phyloP scores from a whole-genome alignment of 2,113 vertebrate genomes.

The Bagarius yarrelli region DNA sequence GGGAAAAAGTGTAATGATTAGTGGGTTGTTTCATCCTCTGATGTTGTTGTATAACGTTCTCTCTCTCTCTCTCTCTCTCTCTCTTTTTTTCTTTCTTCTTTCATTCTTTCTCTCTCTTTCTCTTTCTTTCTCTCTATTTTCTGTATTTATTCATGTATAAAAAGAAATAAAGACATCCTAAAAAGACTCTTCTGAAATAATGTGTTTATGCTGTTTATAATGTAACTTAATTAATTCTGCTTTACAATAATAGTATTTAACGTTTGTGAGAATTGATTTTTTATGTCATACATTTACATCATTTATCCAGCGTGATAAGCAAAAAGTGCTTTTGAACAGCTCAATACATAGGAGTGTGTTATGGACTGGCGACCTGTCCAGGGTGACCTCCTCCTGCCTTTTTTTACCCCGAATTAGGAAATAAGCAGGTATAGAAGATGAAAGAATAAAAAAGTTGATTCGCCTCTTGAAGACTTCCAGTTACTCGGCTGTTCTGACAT shows the following conservation, averaged over 20 bases:
- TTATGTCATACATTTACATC: neutral
- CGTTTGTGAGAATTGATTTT: neutral
- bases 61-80: slow-evolving; percentile 26
- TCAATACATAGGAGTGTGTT: no score
- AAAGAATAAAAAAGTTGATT: no score
- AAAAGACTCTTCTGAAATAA: neutral
- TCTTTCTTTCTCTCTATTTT: slow-evolving; percentile 47
- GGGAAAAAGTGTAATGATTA: slow-evolving; percentile 62
- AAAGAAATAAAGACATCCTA: slow-evolving; percentile 69
- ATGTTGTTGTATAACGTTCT: slow-evolving; percentile 62
- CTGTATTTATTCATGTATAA: slow-evolving; percentile 60
- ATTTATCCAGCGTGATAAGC: no score
- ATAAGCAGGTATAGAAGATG: no score
- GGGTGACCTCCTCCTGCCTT: no score
- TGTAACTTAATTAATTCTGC: neutral
- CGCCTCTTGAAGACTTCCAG: no score
- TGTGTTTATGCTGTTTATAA: neutral
- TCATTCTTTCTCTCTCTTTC: neutral
- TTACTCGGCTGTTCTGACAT: no score
- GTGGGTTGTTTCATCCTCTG: slow-evolving; percentile 61
- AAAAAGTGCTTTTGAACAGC: no score
- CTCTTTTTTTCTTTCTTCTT: slow-evolving; percentile 16
- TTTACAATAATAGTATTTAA: no score
- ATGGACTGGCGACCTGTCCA: no score
- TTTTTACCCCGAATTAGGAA: no score